These are phyloP conservation scores for Pangasius macronema DNA, from an alignment of 2,797 vertebrate genomes.

Conservation along the genomic window DNA sequence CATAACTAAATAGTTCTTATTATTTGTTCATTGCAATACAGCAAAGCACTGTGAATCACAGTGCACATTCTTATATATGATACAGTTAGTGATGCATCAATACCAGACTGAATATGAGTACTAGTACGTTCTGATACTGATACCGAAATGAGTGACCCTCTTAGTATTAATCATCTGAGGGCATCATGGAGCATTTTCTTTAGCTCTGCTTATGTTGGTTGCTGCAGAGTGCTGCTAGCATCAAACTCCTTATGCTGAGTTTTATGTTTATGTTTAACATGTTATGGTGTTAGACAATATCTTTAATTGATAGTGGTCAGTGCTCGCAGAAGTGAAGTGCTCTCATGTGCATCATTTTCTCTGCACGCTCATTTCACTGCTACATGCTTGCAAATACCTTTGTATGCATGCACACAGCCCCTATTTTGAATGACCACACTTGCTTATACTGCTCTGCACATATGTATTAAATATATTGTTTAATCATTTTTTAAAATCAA, in stretches of 20 bases:
- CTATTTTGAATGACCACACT: not conserved
- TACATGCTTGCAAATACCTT: not conserved
- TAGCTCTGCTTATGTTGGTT: not conserved
- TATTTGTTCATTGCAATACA: not conserved
- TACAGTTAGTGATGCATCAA: not conserved
- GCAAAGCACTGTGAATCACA: not conserved
- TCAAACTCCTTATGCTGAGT: not conserved
- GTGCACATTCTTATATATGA: not conserved
- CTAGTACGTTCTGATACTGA: not conserved
- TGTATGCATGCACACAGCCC: not conserved
- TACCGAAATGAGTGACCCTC: not conserved
- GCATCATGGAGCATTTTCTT: not conserved
- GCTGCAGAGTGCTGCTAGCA: not conserved
- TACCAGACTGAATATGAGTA: not conserved
- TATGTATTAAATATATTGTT: not conserved
- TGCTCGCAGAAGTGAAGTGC: not conserved
- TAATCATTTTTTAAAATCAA: not conserved
- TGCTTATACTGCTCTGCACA: not conserved
- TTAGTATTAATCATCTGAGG: not conserved
- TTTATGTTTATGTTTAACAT: not conserved
- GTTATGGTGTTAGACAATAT: not conserved
- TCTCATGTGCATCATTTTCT: not conserved
- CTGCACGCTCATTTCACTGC: not conserved
- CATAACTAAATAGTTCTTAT: not conserved
- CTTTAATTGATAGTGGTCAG: not conserved